Evolutionary conservation across 2,113 vertebrate genomes (phyloP).

Genomic region (Hirundichthys speculiger): DNA sequence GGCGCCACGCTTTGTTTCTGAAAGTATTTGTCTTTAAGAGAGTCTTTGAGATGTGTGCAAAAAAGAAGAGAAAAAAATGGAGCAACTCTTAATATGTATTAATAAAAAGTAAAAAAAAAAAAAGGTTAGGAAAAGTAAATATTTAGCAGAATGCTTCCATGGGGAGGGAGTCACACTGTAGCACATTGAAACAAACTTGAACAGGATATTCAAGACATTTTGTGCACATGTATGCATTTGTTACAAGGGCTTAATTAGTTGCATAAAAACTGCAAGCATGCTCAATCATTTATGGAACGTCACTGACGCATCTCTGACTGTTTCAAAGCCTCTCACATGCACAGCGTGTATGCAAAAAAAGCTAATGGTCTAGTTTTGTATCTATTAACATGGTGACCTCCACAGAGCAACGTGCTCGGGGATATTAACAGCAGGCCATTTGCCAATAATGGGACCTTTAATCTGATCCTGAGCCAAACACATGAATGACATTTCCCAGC

Average conservation of each 20-base stretch:
- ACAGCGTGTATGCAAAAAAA: slow-evolving; percentile 34
- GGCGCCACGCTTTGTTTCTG: slow-evolving; percentile 39
- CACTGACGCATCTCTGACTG: slow-evolving; percentile 4
- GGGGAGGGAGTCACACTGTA: no score
- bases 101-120: no score
- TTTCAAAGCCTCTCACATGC: slow-evolving; percentile 29
- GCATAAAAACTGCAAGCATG: not conserved
- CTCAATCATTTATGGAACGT: slow-evolving; percentile 10
- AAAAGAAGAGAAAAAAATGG: no score
- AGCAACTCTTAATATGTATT: no score
- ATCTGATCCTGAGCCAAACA: slow-evolving; percentile 63
- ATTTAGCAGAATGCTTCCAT: no score
- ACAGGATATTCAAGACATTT: no score
- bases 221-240: no score
- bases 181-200: no score
- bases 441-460: slow-evolving; percentile 69
- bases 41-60: no score
- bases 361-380: slow-evolving; percentile 56
- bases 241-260: not conserved
- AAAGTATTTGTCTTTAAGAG: not conserved
- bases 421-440: slow-evolving; percentile 56
- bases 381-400: slow-evolving; percentile 68
- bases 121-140: no score
- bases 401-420: slow-evolving; percentile 48
- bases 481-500: slow-evolving; percentile 70